These are phyloP conservation scores for Augochlora pura DNA, from an alignment of 1,140 invertebrate genomes.

Conservation along the genomic window DNA sequence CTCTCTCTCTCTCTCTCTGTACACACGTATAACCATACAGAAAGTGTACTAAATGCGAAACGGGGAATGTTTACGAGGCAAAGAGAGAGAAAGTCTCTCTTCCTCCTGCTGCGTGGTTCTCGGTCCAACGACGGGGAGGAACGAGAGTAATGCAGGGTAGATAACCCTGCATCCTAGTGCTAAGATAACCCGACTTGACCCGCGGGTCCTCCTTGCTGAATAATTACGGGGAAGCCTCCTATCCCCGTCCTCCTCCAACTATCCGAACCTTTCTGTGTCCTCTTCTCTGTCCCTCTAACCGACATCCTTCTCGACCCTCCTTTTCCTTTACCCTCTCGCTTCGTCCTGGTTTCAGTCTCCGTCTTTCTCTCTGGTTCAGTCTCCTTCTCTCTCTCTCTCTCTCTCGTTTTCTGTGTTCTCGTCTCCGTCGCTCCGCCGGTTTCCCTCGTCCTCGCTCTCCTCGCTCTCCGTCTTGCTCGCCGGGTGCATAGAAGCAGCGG, in stretches of 20 bases:
- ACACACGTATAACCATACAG: constrained; percentile 38
- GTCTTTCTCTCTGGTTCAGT: constrained; percentile 30
- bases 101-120: constrained; percentile 34
- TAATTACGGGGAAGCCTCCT: constrained; percentile 76
- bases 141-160: constrained; percentile 70
- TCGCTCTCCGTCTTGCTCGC: constrained; percentile 26
- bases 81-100: constrained; percentile 47
- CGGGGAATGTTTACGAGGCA: constrained; percentile 56
- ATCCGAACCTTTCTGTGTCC: constrained; percentile 34
- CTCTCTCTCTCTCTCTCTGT: no score
- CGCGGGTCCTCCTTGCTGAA: constrained; percentile 78
- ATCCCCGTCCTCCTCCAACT: constrained; percentile 50
- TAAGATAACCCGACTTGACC: constrained; percentile 79
- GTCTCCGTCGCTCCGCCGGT: background rate
- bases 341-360: background rate
- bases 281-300: background rate
- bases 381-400: constrained; percentile 13
- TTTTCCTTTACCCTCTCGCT: background rate
- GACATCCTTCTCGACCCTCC: constrained; percentile 5
- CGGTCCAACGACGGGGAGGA: constrained; percentile 59
- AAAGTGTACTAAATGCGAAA: constrained; percentile 43
- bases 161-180: constrained; percentile 76
- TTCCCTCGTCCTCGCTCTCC: constrained; percentile 13
- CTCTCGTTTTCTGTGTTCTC: background rate
- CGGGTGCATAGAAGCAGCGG: constrained; percentile 61